Evolutionary conservation across 2,797 vertebrate genomes (phyloP).

Genomic region (Emydoidea blandingii): DNA sequence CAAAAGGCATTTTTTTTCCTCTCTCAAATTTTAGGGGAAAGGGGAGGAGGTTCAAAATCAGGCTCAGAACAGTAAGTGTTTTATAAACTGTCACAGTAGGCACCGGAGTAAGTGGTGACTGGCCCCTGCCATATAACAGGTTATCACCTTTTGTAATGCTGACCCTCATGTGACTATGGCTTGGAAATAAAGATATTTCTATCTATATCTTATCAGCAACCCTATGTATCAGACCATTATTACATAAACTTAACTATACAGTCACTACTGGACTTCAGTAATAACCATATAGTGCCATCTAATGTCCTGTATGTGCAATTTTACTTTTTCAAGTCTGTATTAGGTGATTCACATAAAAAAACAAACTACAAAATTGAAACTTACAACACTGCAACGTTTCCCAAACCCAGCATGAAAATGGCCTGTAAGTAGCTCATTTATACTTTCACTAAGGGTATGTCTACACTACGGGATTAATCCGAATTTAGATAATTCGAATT

Average conservation of each 20-base stretch:
- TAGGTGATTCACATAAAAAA: neutral
- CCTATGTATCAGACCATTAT: neutral
- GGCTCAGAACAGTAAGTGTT: neutral
- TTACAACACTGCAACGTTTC: neutral
- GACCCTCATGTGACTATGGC: neutral
- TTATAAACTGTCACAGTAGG: neutral
- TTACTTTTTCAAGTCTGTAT: neutral
- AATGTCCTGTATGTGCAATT: neutral
- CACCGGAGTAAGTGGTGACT: neutral
- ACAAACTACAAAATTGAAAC: neutral
- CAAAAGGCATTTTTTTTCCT: neutral
- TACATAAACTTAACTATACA: neutral
- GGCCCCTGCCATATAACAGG: rapidly evolving
- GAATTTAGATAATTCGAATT: too few species aligned
- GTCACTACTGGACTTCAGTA: neutral
- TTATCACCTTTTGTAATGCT: neutral
- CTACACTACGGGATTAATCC: too few species aligned
- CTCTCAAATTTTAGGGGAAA: neutral
- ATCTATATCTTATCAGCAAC: neutral
- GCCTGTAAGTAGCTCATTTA: neutral
- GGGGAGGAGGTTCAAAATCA: neutral
- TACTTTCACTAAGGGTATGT: neutral
- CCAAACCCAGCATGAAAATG: neutral
- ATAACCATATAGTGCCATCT: slow-evolving; percentile 37
- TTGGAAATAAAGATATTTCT: neutral